Evolutionary conservation across 2,797 vertebrate species (phyloP).

Genomic region (Galaxias olidus): DNA sequence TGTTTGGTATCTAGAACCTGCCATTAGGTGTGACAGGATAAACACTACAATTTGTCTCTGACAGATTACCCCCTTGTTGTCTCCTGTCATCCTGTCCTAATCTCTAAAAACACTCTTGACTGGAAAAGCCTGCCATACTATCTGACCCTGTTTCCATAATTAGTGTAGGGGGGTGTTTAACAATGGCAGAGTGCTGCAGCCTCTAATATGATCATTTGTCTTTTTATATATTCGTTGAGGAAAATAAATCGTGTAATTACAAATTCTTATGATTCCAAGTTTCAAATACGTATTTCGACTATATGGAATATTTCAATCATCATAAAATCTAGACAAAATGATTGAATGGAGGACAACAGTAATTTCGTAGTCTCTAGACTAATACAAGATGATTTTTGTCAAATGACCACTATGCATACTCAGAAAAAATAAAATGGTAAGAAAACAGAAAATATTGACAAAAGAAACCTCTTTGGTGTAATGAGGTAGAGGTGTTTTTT

Average conservation of each 20-base stretch:
- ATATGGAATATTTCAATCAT: too few relatives aligned
- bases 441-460: background rate
- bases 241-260: too few relatives aligned
- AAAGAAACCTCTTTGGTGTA: too few relatives aligned
- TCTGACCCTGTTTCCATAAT: constrained; percentile 31
- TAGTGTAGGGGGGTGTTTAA: constrained; percentile 39
- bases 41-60: constrained; percentile 23
- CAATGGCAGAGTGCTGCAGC: constrained; percentile 26
- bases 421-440: background rate
- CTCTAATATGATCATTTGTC: constrained; percentile 34
- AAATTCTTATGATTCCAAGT: too few relatives aligned
- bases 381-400: too few relatives aligned
- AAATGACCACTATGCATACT: too few relatives aligned
- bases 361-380: too few relatives aligned
- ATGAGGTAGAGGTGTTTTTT: too few relatives aligned
- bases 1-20: constrained; percentile 5
- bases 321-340: too few relatives aligned
- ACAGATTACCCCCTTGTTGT: constrained; percentile 35
- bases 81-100: constrained; percentile 43
- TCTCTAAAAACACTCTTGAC: constrained; percentile 38
- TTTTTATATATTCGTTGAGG: constrained; percentile 37
- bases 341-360: too few relatives aligned
- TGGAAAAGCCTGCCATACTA: constrained; percentile 16
- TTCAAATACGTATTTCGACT: too few relatives aligned
- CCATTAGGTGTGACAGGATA: constrained; percentile 17